Conservation (phyloP, 1,140 invertebrate species). For the Papilio helenus region DNA sequence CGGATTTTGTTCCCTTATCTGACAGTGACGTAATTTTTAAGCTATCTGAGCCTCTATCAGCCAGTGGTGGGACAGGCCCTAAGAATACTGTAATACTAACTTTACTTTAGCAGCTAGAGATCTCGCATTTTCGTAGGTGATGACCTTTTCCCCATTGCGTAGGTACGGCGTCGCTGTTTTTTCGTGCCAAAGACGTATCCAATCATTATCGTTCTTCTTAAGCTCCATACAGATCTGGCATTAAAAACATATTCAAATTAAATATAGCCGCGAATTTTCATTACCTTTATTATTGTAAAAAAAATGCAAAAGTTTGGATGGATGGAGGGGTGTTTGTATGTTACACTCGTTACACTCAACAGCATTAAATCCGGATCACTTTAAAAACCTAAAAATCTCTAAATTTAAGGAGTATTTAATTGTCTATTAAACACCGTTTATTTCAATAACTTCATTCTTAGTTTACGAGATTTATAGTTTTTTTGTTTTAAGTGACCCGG, state of each 20-base stretch:
- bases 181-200: constrained; percentile 85
- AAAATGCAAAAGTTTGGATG: not conserved
- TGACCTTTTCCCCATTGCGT: constrained; percentile 33
- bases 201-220: constrained; percentile 75
- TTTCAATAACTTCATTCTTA: no score
- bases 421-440: no score
- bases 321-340: not conserved
- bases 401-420: no score
- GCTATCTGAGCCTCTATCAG: no score
- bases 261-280: not conserved
- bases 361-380: no score
- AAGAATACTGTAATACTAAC: constrained; percentile 37
- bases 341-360: no score
- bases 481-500: no score
- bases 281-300: not conserved
- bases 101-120: constrained; percentile 46
- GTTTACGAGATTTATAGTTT: no score
- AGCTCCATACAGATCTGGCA: constrained; percentile 85
- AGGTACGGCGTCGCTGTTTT: constrained; percentile 58
- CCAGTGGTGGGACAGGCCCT: no score
- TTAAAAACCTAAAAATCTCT: no score
- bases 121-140: constrained; percentile 44
- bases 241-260: not conserved
- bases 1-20: no score
- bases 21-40: no score